Evolutionary conservation across 2,113 vertebrate genomes (phyloP).

Genomic region (Periophthalmodon schlosseri): DNA sequence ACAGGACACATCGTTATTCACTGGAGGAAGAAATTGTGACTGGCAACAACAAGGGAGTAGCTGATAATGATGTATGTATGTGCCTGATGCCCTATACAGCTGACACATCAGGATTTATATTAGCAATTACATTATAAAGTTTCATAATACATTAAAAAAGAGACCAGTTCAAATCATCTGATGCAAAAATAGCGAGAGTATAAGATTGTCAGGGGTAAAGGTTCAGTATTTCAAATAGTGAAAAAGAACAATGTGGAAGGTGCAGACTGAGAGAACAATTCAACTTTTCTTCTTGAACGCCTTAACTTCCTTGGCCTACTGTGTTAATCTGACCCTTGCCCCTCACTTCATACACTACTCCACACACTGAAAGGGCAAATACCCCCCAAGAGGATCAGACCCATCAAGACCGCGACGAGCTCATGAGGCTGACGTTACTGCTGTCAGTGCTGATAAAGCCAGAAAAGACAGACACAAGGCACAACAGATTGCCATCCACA

Average conservation of each 20-base stretch:
- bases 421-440: constrained; percentile 46
- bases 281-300: background rate
- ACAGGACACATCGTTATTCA: constrained; percentile 43
- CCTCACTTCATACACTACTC: constrained; percentile 34
- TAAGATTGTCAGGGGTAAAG: background rate
- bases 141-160: constrained; percentile 64
- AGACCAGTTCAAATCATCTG: constrained; percentile 3
- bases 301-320: constrained; percentile 23
- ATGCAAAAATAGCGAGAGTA: background rate
- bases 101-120: constrained; percentile 65
- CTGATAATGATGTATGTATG: constrained; percentile 56
- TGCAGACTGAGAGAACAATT: constrained; percentile 35
- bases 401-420: constrained; percentile 47
- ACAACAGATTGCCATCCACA: background rate
- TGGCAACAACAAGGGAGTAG: constrained; percentile 71
- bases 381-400: constrained; percentile 60
- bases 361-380: constrained; percentile 64
- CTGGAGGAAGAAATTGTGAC: constrained; percentile 67
- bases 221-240: background rate
- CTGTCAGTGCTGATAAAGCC: constrained; percentile 31
- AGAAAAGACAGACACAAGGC: constrained; percentile 10
- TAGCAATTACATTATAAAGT: constrained; percentile 48
- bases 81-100: constrained; percentile 63
- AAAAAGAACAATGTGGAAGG: constrained; percentile 31
- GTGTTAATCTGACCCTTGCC: constrained; percentile 58